Evolutionary conservation across 2,797 vertebrate genomes (phyloP).

Genomic region (Morus bassanus): DNA sequence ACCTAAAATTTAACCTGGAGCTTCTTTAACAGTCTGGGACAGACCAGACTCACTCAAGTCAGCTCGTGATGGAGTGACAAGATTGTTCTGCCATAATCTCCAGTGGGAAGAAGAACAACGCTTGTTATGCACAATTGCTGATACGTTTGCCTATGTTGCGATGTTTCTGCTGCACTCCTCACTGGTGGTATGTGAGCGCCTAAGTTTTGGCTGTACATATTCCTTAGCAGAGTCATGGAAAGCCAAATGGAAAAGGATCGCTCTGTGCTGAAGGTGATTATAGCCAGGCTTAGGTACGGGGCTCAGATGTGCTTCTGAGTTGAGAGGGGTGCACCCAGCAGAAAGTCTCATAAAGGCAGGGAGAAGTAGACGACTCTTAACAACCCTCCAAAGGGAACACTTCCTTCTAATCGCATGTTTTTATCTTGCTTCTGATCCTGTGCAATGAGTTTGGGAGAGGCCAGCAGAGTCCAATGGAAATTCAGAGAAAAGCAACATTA

Average conservation of each 20-base stretch:
- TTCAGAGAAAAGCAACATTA: constrained; percentile 52
- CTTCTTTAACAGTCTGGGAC: not conserved
- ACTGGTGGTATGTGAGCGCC: not conserved
- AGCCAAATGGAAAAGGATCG: not conserved
- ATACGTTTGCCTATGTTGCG: rapidly evolving
- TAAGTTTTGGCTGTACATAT: not conserved
- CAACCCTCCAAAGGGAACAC: not conserved
- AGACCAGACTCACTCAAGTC: not conserved
- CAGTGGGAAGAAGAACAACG: not conserved
- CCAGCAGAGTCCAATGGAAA: not conserved
- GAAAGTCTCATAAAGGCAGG: not conserved
- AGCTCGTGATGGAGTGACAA: rapidly evolving
- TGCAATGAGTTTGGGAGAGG: not conserved
- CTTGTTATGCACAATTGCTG: not conserved
- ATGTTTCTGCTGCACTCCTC: rapidly evolving
- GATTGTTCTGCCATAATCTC: not conserved
- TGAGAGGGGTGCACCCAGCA: not conserved
- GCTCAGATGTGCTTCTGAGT: rapidly evolving
- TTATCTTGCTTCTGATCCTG: not conserved
- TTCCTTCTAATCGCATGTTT: not conserved
- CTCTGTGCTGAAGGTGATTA: not conserved
- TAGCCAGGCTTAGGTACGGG: not conserved
- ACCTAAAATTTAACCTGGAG: not conserved
- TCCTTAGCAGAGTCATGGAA: not conserved
- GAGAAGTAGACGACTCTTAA: not conserved